phyloP scores from a whole-genome alignment of 2,113 vertebrate species.

The Guaruba guarouba region DNA sequence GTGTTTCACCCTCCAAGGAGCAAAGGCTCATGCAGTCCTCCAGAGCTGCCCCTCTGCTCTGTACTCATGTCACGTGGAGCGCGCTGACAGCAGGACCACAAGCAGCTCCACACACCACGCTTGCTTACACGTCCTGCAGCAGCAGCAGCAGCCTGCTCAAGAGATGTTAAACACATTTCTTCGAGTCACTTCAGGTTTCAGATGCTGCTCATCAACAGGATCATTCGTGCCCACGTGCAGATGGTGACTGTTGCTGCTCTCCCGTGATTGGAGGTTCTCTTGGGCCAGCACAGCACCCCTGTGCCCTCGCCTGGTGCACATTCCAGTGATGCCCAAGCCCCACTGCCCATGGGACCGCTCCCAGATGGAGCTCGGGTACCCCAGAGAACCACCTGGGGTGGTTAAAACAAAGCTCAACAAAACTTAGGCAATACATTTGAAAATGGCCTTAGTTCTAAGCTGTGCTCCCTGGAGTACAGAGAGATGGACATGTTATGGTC shows the following conservation, averaged over 20 bases:
- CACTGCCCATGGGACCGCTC: background rate
- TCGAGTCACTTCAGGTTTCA: too few relatives aligned
- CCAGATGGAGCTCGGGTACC: background rate
- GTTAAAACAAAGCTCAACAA: background rate
- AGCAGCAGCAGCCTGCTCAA: background rate
- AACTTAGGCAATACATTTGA: background rate
- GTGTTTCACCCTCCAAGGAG: background rate
- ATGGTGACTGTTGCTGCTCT: background rate
- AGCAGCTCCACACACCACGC: background rate
- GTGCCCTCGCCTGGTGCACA: background rate
- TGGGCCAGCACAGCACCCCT: fast-evolving
- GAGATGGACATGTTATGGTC: background rate
- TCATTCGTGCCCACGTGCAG: background rate
- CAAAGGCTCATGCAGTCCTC: background rate
- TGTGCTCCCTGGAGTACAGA: background rate
- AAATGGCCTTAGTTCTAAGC: background rate
- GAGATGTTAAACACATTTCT: background rate
- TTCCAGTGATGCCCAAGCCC: background rate
- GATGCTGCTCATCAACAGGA: fast-evolving
- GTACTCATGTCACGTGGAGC: fast-evolving
- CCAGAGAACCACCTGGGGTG: background rate
- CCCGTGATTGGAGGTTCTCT: fast-evolving
- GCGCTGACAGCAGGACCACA: background rate
- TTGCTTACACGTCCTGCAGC: fast-evolving
- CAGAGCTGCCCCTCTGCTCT: background rate